Percentiles rank a stretch among this genome's conserved stretches.
These are phyloP conservation scores for Liasis olivaceus DNA, from an alignment of 2,797 vertebrate genomes.

Conservation along the genomic window DNA sequence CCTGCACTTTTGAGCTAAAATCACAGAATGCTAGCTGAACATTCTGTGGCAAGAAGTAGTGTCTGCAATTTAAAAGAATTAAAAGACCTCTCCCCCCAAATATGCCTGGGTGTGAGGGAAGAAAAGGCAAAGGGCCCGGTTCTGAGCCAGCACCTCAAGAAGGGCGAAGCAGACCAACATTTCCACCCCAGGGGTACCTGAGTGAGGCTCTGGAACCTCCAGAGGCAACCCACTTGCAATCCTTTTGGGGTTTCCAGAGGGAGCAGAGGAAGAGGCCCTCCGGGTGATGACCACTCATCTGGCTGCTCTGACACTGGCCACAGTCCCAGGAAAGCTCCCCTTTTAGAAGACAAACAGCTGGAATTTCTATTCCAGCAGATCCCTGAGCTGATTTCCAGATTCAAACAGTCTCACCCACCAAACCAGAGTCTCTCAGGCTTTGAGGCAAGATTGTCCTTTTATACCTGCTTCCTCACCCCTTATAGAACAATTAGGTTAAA, in stretches of 20 bases:
- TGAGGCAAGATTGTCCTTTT: too few relatives aligned
- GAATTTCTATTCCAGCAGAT: neutral
- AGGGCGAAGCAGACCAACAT: too few relatives aligned
- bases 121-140: neutral
- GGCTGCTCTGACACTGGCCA: too few relatives aligned
- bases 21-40: neutral
- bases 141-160: neutral
- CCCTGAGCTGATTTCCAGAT: neutral
- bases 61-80: too few relatives aligned
- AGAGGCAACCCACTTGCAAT: neutral
- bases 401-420: neutral
- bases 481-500: too few relatives aligned
- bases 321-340: too few relatives aligned
- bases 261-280: too few relatives aligned
- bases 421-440: too few relatives aligned
- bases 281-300: too few relatives aligned
- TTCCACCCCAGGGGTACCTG: neutral
- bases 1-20: accelerated
- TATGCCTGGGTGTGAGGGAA: too few relatives aligned
- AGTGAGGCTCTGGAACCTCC: neutral
- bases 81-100: too few relatives aligned
- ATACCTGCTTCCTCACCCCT: too few relatives aligned
- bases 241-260: neutral
- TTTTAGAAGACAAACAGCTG: neutral
- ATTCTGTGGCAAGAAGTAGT: neutral